phyloP scores from a whole-genome alignment of 2,888 invertebrate species.

The Prenolepis imparis region DNA sequence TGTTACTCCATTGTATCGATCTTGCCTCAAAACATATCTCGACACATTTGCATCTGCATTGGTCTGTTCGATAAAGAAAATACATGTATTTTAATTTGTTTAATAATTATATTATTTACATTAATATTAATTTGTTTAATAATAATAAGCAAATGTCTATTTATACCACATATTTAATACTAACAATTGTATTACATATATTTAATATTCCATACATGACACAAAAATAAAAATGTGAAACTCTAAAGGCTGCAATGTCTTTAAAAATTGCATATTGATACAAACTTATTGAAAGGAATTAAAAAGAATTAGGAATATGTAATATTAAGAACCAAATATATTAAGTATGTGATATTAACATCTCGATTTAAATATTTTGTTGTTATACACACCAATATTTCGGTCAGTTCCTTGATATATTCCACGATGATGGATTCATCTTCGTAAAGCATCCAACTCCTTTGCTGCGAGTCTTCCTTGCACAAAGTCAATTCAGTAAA shows the following conservation, averaged over 20 bases:
- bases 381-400: constrained; percentile 90
- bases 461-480: constrained; percentile 97
- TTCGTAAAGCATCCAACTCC: constrained; percentile 98
- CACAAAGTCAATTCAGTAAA: constrained; percentile 94
- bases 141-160: background rate
- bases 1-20: constrained; percentile 94
- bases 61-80: constrained; percentile 88
- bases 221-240: background rate
- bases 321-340: background rate
- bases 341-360: background rate
- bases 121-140: constrained; percentile 25
- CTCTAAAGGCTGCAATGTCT: background rate
- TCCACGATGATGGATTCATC: constrained; percentile 96
- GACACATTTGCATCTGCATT: constrained; percentile 97
- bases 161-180: constrained; percentile 24
- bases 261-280: background rate
- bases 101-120: too few relatives aligned
- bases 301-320: background rate
- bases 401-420: constrained; percentile 93
- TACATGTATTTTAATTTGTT: constrained; percentile 28
- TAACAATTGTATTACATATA: background rate
- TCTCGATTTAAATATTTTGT: background rate
- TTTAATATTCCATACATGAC: background rate
- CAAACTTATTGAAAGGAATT: background rate
- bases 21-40: constrained; percentile 93